These are phyloP conservation scores for Drosophila lutescens DNA, from an alignment of 2,888 invertebrate species.

Conservation along the genomic window DNA sequence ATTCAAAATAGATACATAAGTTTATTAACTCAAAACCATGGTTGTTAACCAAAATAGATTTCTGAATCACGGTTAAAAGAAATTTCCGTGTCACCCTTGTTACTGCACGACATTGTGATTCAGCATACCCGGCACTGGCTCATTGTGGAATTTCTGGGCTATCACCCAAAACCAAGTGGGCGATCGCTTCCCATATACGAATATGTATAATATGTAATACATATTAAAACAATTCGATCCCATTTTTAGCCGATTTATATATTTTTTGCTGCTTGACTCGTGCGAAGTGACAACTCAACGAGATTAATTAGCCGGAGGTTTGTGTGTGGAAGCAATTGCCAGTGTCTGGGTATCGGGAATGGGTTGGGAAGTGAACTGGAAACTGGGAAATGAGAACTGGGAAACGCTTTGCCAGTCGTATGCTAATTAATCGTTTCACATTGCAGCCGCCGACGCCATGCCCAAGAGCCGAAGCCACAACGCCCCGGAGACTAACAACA, in stretches of 20 bases:
- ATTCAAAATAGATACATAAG: neutral
- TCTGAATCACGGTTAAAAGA: constrained; percentile 8
- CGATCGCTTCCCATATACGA: constrained; percentile 20
- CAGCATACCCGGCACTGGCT: constrained; percentile 15
- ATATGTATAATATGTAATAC: constrained; percentile 10
- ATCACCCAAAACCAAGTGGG: constrained; percentile 26
- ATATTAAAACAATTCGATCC: constrained; percentile 29
- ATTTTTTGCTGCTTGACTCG: constrained; percentile 29
- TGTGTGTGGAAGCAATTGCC: constrained; percentile 56
- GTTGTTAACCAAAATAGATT: neutral
- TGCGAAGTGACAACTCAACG: constrained; percentile 64
- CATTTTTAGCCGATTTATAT: constrained; percentile 29
- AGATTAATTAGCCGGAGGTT: constrained; percentile 42
- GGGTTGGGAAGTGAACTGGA: constrained; percentile 9
- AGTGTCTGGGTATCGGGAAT: constrained; percentile 49
- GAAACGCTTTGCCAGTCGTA: constrained; percentile 39
- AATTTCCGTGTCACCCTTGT: constrained; percentile 14
- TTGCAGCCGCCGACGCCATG: constrained; percentile 56
- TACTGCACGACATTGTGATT: constrained; percentile 18
- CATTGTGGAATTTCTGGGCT: constrained; percentile 26
- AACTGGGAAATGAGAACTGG: constrained; percentile 16
- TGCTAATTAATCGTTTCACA: constrained; percentile 58
- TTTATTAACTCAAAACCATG: neutral
- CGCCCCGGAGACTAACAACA: constrained; percentile 28
- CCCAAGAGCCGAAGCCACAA: constrained; percentile 27